These are phyloP conservation scores for Lerista edwardsae DNA, from an alignment of 2,797 vertebrate species.

Conservation along the genomic window DNA sequence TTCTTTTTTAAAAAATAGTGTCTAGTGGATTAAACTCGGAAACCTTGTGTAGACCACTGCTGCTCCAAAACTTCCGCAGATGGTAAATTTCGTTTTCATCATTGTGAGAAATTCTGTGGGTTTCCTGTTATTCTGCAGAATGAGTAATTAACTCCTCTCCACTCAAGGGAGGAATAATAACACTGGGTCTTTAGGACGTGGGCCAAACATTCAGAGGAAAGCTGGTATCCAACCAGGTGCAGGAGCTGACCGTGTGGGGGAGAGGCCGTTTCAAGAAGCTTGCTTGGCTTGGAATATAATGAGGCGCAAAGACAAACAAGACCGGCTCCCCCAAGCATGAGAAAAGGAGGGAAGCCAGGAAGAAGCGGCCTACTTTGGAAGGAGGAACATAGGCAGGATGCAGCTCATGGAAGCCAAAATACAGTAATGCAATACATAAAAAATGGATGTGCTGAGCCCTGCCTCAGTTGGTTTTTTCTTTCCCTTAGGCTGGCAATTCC, in stretches of 20 bases:
- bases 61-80: conserved; percentile 34
- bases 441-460: neutral
- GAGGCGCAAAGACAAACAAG: neutral
- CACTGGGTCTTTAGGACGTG: conserved; percentile 17
- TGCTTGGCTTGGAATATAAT: neutral
- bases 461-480: neutral
- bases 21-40: conserved; percentile 29
- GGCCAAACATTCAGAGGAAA: conserved; percentile 31
- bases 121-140: conserved; percentile 63
- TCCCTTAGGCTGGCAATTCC: neutral
- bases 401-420: neutral
- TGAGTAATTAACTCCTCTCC: conserved; percentile 54
- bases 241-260: neutral
- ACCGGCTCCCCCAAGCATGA: conserved; percentile 7
- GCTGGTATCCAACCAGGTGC: conserved; percentile 33
- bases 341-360: neutral
- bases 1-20: conserved; percentile 49
- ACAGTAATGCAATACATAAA: neutral
- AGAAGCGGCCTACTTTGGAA: neutral
- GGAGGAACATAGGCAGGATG: neutral
- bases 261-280: neutral
- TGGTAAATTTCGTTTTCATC: conserved; percentile 59
- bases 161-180: conserved; percentile 48
- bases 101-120: conserved; percentile 57
- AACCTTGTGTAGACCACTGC: conserved; percentile 33